Evolutionary conservation across 2,888 invertebrate genomes (phyloP), one percentile per base, ranked within the genome.

Genomic region (Acanthosepion pharaonis): DNA sequence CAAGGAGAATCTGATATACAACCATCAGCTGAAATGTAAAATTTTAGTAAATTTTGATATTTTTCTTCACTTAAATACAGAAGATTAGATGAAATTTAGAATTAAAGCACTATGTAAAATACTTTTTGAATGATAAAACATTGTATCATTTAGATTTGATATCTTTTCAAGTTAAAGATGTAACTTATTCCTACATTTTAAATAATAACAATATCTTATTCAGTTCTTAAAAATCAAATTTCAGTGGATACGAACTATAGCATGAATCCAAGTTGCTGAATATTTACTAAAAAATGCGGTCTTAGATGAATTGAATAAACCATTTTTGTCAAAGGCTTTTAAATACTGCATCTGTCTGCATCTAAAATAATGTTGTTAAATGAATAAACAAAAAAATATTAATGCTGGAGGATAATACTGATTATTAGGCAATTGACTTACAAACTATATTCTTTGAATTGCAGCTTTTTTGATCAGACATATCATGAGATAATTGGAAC

Each of bases 401-500:
- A 59, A 59, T 59, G 23, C 5, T 23, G 20, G 55, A 18, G 59
- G 59, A 59, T 59, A 20, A 59, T 59, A 5, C 5, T 23, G 59
- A 5, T 59, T 55, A 55, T 55, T n/a, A 93, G 49, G 42, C 8
- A 92, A 93, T 23, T 53, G 49, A 92, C 53, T n/a, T 49, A 93
- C 53, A 53, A 93, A 49, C 11, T 93, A 53, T n/a, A n/a, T 53
- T 51, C 51, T 93, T n/a, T 53, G 93, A 53, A 93, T 53, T 93
- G 53, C 93, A 59, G 48, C 92, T 78, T 64, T 91, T 94, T n/a
- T 78, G 51, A 91, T 51, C 94, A 59, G 95, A 93, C 51, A 95
- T 92, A 48, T 94, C 92, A 28, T 94, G 51, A 9, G 95, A 92
- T n/a, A 95, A 94, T 23, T 51, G 94, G 64, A 96, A 96, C 96